These are phyloP conservation scores for Lycodopsis pacificus DNA, from an alignment of 2,797 vertebrate genomes.

Conservation along the genomic window DNA sequence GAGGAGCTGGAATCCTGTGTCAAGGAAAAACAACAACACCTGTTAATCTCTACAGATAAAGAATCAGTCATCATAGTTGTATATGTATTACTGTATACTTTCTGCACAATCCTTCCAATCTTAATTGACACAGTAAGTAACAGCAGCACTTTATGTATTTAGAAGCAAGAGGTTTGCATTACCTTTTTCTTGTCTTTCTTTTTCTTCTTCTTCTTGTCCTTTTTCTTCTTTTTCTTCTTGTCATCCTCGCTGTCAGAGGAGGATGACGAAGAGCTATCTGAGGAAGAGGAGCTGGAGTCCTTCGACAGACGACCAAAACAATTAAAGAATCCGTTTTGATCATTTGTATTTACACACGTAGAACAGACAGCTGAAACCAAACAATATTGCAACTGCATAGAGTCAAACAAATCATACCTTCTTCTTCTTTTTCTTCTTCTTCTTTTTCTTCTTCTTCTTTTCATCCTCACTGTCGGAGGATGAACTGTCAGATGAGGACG, in stretches of 20 bases:
- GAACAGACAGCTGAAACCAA: not conserved
- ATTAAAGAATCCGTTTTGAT: not conserved
- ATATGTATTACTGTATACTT: not conserved
- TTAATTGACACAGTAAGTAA: not conserved
- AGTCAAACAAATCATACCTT: conserved; percentile 33
- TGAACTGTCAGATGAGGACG: conserved; percentile 67
- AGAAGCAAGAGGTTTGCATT: not conserved
- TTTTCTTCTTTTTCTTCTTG: conserved; percentile 64
- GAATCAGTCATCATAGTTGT: not conserved
- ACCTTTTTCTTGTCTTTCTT: conserved; percentile 68
- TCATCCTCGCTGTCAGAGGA: conserved; percentile 68
- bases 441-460: conserved; percentile 67
- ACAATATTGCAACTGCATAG: not conserved
- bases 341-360: not conserved
- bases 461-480: conserved; percentile 73
- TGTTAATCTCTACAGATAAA: not conserved
- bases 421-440: conserved; percentile 61
- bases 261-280: conserved; percentile 61
- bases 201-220: conserved; percentile 64
- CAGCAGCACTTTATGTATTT: too few relatives aligned
- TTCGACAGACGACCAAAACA: conserved; percentile 5
- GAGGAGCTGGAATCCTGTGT: conserved; percentile 69
- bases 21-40: not conserved
- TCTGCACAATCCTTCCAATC: not conserved
- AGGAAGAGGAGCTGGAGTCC: conserved; percentile 73